Evolutionary conservation across 1,140 invertebrate species (phyloP).

Genomic region (Steinernema khuongi): DNA sequence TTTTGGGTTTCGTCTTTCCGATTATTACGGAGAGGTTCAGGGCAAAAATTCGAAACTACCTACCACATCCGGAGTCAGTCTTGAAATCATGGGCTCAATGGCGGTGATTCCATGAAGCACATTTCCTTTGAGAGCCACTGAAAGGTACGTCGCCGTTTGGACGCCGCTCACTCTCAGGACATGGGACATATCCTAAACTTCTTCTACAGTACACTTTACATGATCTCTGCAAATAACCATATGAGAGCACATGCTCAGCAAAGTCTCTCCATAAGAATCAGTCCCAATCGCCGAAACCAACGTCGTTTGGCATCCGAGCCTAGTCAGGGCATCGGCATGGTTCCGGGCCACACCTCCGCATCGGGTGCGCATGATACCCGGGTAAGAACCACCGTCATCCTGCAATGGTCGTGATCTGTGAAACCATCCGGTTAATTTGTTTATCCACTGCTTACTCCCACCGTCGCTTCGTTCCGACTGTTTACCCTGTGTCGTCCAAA

Average conservation of each 20-base stretch:
- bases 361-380: constrained; percentile 65
- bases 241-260: constrained; percentile 21
- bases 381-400: constrained; percentile 74
- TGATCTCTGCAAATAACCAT: constrained; percentile 21
- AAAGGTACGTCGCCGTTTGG: constrained; percentile 44
- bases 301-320: constrained; percentile 66
- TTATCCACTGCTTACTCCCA: no score
- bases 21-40: no score
- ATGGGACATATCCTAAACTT: constrained; percentile 23
- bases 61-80: constrained; percentile 39
- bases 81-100: constrained; percentile 31
- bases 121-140: constrained; percentile 43
- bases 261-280: constrained; percentile 61
- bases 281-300: constrained; percentile 76
- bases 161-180: constrained; percentile 18
- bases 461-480: neutral
- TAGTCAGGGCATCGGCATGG: constrained; percentile 75
- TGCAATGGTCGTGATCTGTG: constrained; percentile 57
- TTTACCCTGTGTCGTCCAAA: neutral
- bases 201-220: neutral
- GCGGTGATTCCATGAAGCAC: constrained; percentile 37
- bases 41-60: neutral
- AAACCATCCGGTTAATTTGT: neutral
- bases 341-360: constrained; percentile 84
- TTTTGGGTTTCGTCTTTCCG: no score